phyloP scores from a whole-genome alignment of 2,113 vertebrate genomes.

The Gallinago media region DNA sequence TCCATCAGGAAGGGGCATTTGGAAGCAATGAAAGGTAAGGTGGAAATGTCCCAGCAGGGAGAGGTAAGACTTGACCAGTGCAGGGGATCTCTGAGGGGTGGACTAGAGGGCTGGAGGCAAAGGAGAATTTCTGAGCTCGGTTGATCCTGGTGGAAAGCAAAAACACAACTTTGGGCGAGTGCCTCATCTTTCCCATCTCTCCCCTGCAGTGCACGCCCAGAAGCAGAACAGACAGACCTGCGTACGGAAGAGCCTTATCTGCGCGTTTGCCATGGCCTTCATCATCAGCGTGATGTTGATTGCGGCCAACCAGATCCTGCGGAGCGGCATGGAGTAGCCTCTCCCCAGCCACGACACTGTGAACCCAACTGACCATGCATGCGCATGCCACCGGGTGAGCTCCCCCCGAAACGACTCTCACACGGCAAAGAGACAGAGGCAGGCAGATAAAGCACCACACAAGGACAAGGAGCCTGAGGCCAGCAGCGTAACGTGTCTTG shows the following conservation, averaged over 20 bases:
- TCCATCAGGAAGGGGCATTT: not conserved
- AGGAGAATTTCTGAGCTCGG: not conserved
- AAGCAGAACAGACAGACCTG: slow-evolving; percentile 99
- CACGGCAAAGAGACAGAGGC: slow-evolving; percentile 44
- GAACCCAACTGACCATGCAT: slow-evolving; percentile 84
- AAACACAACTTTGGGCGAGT: accelerated
- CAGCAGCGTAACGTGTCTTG: slow-evolving; percentile 77
- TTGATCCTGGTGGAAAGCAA: not conserved
- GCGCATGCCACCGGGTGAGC: slow-evolving; percentile 86
- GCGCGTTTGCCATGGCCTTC: slow-evolving; percentile 99
- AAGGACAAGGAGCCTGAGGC: slow-evolving; percentile 73
- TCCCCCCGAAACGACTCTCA: slow-evolving; percentile 71
- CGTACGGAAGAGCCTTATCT: slow-evolving; percentile 98
- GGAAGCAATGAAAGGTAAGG: not conserved
- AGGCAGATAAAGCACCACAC: not conserved
- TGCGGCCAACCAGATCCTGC: slow-evolving; percentile 98
- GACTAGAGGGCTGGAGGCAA: not conserved
- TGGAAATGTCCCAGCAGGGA: not conserved
- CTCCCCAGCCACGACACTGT: slow-evolving; percentile 72
- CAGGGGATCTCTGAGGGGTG: not conserved
- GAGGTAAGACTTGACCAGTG: accelerated
- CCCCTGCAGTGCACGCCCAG: slow-evolving; percentile 89
- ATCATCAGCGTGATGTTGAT: slow-evolving; percentile 99
- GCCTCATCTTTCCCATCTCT: not conserved
- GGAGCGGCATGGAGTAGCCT: slow-evolving; percentile 97